phyloP scores from a whole-genome alignment of 2,113 vertebrate genomes.

The Megalops atlanticus region DNA sequence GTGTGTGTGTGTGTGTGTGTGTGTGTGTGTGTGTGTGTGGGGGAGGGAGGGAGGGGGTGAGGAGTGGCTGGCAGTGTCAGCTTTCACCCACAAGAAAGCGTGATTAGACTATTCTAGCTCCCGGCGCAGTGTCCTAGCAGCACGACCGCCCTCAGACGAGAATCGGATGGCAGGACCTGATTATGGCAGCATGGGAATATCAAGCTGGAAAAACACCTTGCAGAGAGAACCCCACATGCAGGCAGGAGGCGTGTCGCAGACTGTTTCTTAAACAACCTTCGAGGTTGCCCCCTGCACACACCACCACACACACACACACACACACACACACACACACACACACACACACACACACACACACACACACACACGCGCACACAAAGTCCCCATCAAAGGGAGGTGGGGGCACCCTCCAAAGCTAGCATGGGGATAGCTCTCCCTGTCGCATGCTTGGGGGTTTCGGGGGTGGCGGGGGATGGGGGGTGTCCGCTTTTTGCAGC shows the following conservation, averaged over 20 bases:
- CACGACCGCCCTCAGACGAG: constrained; percentile 38
- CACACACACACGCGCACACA: no score
- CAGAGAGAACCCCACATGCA: neutral
- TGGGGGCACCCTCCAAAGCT: constrained; percentile 36
- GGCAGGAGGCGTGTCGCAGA: constrained; percentile 29
- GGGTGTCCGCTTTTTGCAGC: neutral
- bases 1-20: neutral
- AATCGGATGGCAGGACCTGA: constrained; percentile 27
- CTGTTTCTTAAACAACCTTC: neutral
- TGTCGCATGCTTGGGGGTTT: constrained; percentile 37
- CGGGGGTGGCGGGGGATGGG: neutral
- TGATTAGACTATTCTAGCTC: constrained; percentile 47
- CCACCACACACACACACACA: no score
- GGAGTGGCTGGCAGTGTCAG: constrained; percentile 42
- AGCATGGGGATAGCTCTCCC: constrained; percentile 11
- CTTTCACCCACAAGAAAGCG: constrained; percentile 46
- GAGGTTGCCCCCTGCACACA: no score
- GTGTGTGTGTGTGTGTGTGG: neutral
- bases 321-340: no score
- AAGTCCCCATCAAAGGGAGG: constrained; percentile 30
- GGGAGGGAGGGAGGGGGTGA: constrained; percentile 36
- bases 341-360: no score
- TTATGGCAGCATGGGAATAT: constrained; percentile 13
- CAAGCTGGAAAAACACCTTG: constrained; percentile 42
- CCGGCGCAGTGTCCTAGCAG: constrained; percentile 40